phyloP scores from a whole-genome alignment of 2,797 vertebrate genomes.

The Hippopotamyrus pictus region DNA sequence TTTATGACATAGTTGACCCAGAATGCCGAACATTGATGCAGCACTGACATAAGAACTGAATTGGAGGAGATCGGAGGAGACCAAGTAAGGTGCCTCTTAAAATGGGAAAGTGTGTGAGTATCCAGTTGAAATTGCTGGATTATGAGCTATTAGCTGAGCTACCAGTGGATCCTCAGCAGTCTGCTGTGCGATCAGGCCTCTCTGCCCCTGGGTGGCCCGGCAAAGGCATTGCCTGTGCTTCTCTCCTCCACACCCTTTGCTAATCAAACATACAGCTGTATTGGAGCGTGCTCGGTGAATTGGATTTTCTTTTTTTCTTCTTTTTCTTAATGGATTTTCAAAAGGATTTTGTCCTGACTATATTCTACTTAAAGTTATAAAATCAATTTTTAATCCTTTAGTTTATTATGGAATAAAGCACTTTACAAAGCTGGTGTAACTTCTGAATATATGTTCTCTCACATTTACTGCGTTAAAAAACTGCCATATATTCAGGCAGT shows the following conservation, averaged over 20 bases:
- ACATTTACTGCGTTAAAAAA: not conserved
- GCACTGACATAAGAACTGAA: not conserved
- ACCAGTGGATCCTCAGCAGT: not conserved
- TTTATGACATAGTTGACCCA: not conserved
- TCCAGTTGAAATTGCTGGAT: not conserved
- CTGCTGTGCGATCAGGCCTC: not conserved
- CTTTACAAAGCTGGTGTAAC: not conserved
- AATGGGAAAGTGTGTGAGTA: not conserved
- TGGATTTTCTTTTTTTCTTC: not conserved
- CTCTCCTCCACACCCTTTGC: not conserved
- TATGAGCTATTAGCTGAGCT: not conserved
- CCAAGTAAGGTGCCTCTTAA: not conserved
- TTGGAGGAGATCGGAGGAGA: not conserved
- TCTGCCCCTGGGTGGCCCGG: not conserved
- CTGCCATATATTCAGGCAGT: not conserved
- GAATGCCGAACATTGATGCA: not conserved
- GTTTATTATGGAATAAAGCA: not conserved
- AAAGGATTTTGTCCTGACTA: not conserved
- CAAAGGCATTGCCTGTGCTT: not conserved
- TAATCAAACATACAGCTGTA: not conserved
- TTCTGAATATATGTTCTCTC: not conserved
- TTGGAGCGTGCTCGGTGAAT: no score
- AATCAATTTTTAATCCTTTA: constrained; percentile 10
- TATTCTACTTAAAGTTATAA: constrained; percentile 5
- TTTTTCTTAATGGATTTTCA: constrained; percentile 4